Base-by-base conservation (phyloP, 1,140 invertebrate genomes). In the Heliothis virescens region DNA sequence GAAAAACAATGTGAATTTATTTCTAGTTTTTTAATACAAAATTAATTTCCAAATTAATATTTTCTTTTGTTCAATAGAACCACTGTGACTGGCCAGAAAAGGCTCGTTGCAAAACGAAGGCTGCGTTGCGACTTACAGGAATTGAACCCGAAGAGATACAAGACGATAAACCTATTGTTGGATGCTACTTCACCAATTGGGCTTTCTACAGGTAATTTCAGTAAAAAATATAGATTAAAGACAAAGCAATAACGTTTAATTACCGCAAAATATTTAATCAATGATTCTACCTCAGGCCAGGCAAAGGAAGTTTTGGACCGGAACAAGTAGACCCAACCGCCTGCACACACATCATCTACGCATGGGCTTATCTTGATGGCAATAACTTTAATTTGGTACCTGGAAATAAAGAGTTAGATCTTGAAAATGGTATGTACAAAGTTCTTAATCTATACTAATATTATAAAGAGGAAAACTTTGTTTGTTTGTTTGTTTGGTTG, bases 71-170 rank as follows among this genome's bases (percentile, higher is more conserved):
- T n/a, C 21, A 65, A 53, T 89, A 96, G 88, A 96, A 97, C 82
- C 96, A 96, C 79, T 98, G 98, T 82, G 97, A 98, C 87, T 97
- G 97, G 96, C 97, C 97, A 1, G 96, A 96, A 79, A 97, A 97
- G 85, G 94, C 96, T 0, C 95, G 95, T 41, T 97, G 97, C 86
- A 95, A 88, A 91, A 90, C 55, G 80, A 95, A 83, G 79, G 92
- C 80, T 73, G 90, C 67, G 82, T 89, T 85, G 83, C 82, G 86
- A 79, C 53, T 93, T 52, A 81, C 85, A n/a, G 83, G 81, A 9
- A 69, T 67, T 59, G 55, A 59, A 59, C 21, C 50, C 2, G 83
- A 83, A 53, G 78, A 85, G 18, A 82, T 82, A 15, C 83, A 85
- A 62, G 79, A 85, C 48, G 83, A 90, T 7, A 94, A 92, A 60